Evolutionary conservation across 2,888 invertebrate species (phyloP), one percentile per base, ranked within the genome.

Genomic region (Polydesmus complanatus): DNA sequence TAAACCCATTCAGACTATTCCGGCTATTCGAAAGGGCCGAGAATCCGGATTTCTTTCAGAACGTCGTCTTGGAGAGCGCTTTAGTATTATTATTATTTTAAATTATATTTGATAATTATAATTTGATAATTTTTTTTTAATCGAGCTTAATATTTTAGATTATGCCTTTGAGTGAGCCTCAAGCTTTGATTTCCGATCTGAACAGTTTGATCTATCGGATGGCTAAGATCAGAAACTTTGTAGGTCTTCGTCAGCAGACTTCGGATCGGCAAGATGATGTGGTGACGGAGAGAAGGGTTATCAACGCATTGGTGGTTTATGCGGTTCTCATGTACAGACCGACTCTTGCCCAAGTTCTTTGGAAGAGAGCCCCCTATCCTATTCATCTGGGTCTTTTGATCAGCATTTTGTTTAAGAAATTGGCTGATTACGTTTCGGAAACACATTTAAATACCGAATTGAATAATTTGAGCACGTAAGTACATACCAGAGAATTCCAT

Each of bases 301-400:
- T 71, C 3, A 68, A 70, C 62, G 68, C 69, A 26, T 65, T 73
- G 54, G 70, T 72, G 47, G 64, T 72, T 18, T 73, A 72, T 72
- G 70, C 73, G 3, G 71, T 70, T 3, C 64, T 73, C 54, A 69
- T 70, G 61, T 70, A 70, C 63, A 65, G 71, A 21, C 67, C 68
- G 11, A 68, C 69, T 57, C 66, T 73, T 51, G 72, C 71, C 8
- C 71, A 72, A 62, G 63, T 70, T 11, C 62, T 73, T 21, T 73
- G 73, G 72, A 69, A 69, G 58, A 65, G 69, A 47, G 69, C 71
- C 37, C 71, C 71, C 49, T 70, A 73, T 56, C 73, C 73, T 0
- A 70, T 73, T 27, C 71, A 73, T 27, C 63, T 72, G 47, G 72
- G 73, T 22, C 65, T 73, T 2, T 67, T 73, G 18, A 67, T 71